A percentile compares a stretch with the other conserved stretches of the same genome.
Conservation (phyloP, 1,140 invertebrate genomes). For the Drosophila pallidifrons region DNA sequence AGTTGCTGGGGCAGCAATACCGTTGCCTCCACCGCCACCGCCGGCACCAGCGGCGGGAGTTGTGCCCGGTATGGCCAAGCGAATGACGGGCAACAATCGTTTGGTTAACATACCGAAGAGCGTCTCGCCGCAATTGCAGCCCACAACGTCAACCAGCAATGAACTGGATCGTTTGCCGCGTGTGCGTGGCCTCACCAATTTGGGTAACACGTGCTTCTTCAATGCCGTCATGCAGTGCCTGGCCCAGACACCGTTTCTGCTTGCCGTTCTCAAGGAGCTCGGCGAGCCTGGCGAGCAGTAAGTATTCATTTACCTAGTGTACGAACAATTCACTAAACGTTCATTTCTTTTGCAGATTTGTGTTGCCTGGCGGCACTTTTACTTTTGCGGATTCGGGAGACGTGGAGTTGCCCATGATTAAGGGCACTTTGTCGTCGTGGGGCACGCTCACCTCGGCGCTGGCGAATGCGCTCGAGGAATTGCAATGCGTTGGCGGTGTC, state of each 20-base stretch:
- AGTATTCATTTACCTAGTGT: constrained; percentile 31
- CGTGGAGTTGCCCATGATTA: constrained; percentile 87
- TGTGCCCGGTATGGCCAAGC: constrained; percentile 73
- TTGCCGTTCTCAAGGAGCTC: constrained; percentile 90
- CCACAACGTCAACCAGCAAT: not conserved
- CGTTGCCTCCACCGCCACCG: constrained; percentile 60
- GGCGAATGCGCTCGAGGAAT: constrained; percentile 89
- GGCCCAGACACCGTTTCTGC: constrained; percentile 93
- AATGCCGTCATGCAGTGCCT: constrained; percentile 97
- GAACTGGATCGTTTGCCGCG: constrained; percentile 84
- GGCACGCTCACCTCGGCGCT: constrained; percentile 89
- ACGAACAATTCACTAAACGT: too few relatives aligned
- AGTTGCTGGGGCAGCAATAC: constrained; percentile 38
- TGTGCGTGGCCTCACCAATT: constrained; percentile 91
- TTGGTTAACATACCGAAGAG: not conserved
- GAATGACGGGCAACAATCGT: constrained; percentile 28
- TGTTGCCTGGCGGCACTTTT: constrained; percentile 89
- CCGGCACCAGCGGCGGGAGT: constrained; percentile 18
- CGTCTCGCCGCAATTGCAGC: not conserved
- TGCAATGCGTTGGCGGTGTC: constrained; percentile 88
- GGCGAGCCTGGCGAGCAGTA: constrained; percentile 88
- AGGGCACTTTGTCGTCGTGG: constrained; percentile 89
- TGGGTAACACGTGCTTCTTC: constrained; percentile 98
- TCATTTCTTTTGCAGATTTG: constrained; percentile 85
- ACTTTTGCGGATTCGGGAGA: constrained; percentile 86